A percentile compares a stretch with the other conserved stretches of the same genome.
Conservation (phyloP, 2,888 invertebrate genomes). For the Anodontia alba region DNA sequence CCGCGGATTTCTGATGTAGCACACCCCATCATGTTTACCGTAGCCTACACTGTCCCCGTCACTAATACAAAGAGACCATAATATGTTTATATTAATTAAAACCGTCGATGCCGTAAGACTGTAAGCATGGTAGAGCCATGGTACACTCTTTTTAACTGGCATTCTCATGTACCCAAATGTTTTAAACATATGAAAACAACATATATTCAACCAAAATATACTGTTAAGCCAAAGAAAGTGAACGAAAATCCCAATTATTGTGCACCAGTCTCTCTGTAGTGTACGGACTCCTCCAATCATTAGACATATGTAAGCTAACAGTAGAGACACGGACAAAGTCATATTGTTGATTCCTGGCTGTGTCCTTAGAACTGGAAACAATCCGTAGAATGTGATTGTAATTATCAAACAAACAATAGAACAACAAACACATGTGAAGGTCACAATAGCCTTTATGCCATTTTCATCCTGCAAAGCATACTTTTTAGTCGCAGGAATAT, state of each 20-base stretch:
- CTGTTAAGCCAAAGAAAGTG: conserved; percentile 7
- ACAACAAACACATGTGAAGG: background rate
- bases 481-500: background rate
- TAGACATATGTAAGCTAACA: background rate
- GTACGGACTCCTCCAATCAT: background rate
- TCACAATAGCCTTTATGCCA: background rate
- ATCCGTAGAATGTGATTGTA: background rate
- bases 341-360: conserved; percentile 18
- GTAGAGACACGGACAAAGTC: background rate
- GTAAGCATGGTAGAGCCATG: background rate
- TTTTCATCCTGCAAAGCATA: background rate
- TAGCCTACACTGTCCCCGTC: background rate
- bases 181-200: conserved; percentile 17
- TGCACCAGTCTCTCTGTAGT: background rate
- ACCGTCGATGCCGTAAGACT: background rate
- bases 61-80: background rate
- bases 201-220: conserved; percentile 1
- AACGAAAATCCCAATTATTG: background rate
- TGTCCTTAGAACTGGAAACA: background rate
- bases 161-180: background rate
- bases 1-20: background rate
- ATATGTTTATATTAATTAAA: background rate
- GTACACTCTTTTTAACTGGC: background rate
- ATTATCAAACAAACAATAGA: conserved; percentile 7
- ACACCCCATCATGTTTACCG: background rate